A percentile compares a stretch with the other conserved stretches of the same genome.
phyloP scores from a whole-genome alignment of 2,113 vertebrate genomes.

The Oenanthe melanoleuca region DNA sequence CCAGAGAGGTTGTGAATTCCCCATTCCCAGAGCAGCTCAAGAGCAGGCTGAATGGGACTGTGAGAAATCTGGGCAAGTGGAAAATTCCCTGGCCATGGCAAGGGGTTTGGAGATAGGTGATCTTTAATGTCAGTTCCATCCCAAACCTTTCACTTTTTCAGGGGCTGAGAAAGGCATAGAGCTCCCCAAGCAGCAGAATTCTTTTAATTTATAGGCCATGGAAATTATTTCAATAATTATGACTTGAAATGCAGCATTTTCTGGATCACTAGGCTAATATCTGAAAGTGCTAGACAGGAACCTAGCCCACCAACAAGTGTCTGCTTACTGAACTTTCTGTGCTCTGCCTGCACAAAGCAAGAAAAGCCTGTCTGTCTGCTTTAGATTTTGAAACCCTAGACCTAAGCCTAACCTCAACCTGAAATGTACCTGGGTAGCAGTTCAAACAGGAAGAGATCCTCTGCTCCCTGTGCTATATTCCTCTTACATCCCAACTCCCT shows the following conservation, averaged over 20 bases:
- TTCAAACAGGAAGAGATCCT: background rate
- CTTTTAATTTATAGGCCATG: background rate
- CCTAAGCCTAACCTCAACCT: background rate
- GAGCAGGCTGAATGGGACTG: background rate
- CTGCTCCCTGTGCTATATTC: accelerated
- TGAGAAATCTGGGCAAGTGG: background rate
- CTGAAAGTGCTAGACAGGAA: background rate
- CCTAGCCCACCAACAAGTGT: background rate
- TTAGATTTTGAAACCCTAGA: background rate
- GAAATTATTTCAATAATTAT: background rate
- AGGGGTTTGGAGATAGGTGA: background rate
- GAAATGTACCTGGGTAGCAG: background rate
- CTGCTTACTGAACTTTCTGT: background rate
- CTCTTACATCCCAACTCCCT: background rate
- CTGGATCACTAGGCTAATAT: background rate
- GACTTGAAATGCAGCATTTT: background rate
- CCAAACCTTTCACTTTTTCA: background rate
- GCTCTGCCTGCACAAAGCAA: background rate
- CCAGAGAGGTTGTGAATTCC: background rate
- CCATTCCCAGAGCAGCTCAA: background rate
- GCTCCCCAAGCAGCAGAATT: background rate
- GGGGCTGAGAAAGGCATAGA: background rate
- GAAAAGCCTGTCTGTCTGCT: background rate
- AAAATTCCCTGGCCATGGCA: background rate
- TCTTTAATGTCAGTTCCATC: background rate